Evolutionary conservation across 2,797 vertebrate genomes (phyloP), one percentile per base, ranked within the genome.

Genomic region (Betta splendens): DNA sequence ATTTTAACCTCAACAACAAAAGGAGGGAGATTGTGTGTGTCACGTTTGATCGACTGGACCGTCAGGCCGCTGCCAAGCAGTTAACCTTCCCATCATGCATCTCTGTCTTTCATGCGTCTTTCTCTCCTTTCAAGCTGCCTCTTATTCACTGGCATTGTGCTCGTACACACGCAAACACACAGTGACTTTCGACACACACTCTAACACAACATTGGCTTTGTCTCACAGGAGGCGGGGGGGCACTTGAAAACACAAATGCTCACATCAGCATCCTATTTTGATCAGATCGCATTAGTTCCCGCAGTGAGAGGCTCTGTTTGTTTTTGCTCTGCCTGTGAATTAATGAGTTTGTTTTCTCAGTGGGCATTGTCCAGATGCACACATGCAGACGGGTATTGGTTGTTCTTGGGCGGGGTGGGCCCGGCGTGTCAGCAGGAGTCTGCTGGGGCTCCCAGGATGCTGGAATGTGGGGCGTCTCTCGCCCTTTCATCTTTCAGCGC

Each of bases 291-390:
- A 67, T 72, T 80, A 53, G 62, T 66, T 67, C 39, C 69, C 36
- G 15, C 49, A 70, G 35, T 68, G 56, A 69, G 66, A 60, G 46
- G 52, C 33, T 57, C 7, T 81, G 80, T 84, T 89, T 87, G 79
- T 85, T 87, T 88, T 81, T 33, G 29, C 73, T 70, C 75, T 59
- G 72, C 38, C 62, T 67, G 40, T 77, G 80, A 83, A 81, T 80
- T 68, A 85, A 88, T 83, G 61, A 77, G 80, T 80, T 79, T 85
- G 77, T 82, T 87, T 86, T 85, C 62, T 69, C 72, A 62, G 64
- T 77, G 35, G 28, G 54, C 56, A 42, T 49, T 55, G 58, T 66
- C 59, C 48, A 55, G 64, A 84, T 62, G 69, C 56, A 10, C 16
- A 45, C 58, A 28, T 33, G 18, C 37, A 48, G 65, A 55, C 47